A percentile compares a stretch with the other conserved stretches of the same genome.
Evolutionary conservation across 2,113 vertebrate species (phyloP).

Genomic region (Phalacrocorax aristotelis): DNA sequence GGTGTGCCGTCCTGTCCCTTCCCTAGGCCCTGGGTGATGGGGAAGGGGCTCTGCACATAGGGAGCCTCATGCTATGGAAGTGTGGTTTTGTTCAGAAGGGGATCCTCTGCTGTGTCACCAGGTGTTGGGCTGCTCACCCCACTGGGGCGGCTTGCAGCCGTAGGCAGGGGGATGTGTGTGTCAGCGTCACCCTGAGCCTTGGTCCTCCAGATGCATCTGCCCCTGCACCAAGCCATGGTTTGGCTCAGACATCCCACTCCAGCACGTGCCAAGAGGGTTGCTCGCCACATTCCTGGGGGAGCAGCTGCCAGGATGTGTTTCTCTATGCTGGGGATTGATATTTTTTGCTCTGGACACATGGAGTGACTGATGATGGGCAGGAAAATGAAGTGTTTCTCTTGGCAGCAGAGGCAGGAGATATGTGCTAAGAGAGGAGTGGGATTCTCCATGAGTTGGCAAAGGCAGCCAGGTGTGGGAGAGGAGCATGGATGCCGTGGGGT

Average conservation of each 20-base stretch:
- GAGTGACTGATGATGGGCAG: not conserved
- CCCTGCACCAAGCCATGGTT: not conserved
- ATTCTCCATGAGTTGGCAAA: not conserved
- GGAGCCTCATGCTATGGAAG: fast-evolving
- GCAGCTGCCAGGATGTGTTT: not conserved
- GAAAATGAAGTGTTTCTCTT: not conserved
- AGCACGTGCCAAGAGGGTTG: not conserved
- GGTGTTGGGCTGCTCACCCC: not conserved
- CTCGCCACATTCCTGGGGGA: not conserved
- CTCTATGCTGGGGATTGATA: not conserved
- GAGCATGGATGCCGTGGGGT: not conserved
- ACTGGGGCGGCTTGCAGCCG: not conserved
- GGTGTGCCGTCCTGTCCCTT: not conserved
- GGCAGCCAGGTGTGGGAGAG: not conserved
- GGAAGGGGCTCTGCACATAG: not conserved
- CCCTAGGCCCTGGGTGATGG: not conserved
- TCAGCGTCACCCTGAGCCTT: not conserved
- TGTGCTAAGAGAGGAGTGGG: not conserved
- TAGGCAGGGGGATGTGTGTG: too few species aligned
- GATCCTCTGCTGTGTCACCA: not conserved
- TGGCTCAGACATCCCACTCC: not conserved
- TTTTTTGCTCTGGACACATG: not conserved
- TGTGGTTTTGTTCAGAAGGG: not conserved
- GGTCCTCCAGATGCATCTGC: not conserved
- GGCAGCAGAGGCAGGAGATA: fast-evolving